Conservation (phyloP, 2,797 vertebrate species). For the Gambusia yucatana region DNA sequence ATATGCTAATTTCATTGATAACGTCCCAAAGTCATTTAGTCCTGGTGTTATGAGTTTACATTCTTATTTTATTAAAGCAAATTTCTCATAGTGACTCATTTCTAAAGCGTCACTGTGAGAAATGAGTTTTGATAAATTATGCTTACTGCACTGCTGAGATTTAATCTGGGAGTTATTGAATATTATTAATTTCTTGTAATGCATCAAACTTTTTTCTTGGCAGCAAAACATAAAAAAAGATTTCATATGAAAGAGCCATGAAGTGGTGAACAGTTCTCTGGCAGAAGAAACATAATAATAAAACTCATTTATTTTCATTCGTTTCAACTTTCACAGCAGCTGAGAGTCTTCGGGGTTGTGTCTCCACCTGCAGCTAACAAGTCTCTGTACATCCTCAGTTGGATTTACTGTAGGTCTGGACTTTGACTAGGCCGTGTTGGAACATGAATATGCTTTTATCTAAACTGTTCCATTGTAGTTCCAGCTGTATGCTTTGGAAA, state of each 20-base stretch:
- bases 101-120: conserved; percentile 19
- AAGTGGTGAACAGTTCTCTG: background rate
- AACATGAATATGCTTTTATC: background rate
- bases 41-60: background rate
- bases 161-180: background rate
- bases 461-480: background rate
- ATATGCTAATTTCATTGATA: conserved; percentile 29
- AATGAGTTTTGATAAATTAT: conserved; percentile 4
- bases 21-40: conserved; percentile 30
- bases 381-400: background rate
- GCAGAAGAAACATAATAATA: background rate
- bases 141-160: background rate
- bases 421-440: background rate
- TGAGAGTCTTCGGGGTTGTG: background rate
- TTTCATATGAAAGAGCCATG: background rate
- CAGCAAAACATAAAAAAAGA: background rate
- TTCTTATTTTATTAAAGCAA: conserved; percentile 8
- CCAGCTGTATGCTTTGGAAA: background rate
- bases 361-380: background rate
- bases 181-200: background rate
- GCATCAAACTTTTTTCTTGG: background rate
- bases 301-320: background rate
- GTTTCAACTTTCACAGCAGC: background rate
- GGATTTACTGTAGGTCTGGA: background rate
- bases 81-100: background rate